Evolutionary conservation across 2,888 invertebrate genomes (phyloP).

Genomic region (Drosophila kanekoi): DNA sequence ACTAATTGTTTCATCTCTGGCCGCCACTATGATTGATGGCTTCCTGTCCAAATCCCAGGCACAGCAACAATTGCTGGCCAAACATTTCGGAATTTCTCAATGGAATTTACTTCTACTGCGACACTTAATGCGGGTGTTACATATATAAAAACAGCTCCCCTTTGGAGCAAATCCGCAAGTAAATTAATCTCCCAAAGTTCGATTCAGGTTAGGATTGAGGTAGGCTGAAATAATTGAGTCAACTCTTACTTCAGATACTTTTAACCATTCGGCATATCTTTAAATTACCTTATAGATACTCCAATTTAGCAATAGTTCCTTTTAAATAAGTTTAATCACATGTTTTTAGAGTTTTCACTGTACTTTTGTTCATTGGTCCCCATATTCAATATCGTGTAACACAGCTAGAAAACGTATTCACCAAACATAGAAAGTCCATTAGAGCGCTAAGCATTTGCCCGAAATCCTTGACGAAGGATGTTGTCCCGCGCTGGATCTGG

Average conservation of each 20-base stretch:
- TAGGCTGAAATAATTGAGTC: too few species aligned
- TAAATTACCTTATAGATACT: too few species aligned
- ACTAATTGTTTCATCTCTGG: constrained; percentile 70
- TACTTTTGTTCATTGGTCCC: too few species aligned
- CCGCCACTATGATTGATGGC: constrained; percentile 60
- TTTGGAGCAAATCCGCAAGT: too few species aligned
- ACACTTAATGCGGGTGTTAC: background rate
- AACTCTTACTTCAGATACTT: too few species aligned
- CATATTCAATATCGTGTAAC: background rate
- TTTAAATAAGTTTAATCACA: too few species aligned
- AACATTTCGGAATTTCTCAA: constrained; percentile 12
- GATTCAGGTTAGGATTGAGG: too few species aligned
- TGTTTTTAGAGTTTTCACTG: too few species aligned
- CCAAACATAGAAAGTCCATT: constrained; percentile 75
- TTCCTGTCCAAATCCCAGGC: background rate
- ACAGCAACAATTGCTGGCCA: constrained; percentile 4
- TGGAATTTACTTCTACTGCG: constrained; percentile 2
- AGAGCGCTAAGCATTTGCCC: constrained; percentile 30
- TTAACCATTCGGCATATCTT: too few species aligned
- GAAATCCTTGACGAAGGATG: constrained; percentile 56
- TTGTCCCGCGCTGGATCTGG: background rate
- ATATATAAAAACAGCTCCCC: background rate
- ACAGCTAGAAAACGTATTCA: constrained; percentile 19
- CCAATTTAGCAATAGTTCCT: too few species aligned
- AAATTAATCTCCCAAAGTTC: too few species aligned